Conservation (phyloP, 2,888 invertebrate genomes). For the Mythimna lalbum region DNA sequence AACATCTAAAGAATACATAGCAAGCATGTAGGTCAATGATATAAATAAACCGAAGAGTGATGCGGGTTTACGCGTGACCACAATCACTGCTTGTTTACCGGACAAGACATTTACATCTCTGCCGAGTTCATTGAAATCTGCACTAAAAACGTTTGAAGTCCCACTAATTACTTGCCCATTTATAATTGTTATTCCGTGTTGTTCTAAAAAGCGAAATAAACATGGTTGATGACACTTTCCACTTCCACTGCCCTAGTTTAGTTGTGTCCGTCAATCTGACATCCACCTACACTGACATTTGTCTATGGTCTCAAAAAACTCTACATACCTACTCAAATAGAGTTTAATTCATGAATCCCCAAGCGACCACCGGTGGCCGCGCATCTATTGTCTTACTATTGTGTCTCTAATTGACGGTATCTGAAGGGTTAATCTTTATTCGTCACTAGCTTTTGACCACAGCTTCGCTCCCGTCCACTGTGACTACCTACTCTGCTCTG, state of each 20-base stretch:
- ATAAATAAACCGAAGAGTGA: constrained; percentile 53
- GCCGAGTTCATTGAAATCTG: constrained; percentile 37
- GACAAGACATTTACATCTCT: constrained; percentile 22
- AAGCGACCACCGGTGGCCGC: too few species aligned
- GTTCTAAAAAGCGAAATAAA: constrained; percentile 37
- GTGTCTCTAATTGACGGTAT: too few species aligned
- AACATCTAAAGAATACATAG: constrained; percentile 27
- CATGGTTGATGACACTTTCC: constrained; percentile 5
- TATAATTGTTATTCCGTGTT: constrained; percentile 18
- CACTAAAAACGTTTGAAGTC: constrained; percentile 29
- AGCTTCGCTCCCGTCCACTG: too few species aligned
- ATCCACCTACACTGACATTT: neutral
- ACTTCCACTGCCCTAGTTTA: constrained; percentile 3
- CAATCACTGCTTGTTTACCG: constrained; percentile 38
- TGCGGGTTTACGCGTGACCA: constrained; percentile 40
- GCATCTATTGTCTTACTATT: too few species aligned
- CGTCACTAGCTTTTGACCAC: too few species aligned
- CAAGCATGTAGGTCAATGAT: constrained; percentile 51
- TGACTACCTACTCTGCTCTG: too few species aligned
- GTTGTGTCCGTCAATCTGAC: neutral
- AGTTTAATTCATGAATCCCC: too few species aligned
- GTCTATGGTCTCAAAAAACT: neutral
- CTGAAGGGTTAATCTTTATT: too few species aligned
- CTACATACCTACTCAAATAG: neutral
- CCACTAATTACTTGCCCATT: constrained; percentile 25